Base-by-base conservation (phyloP, 1,140 invertebrate genomes). In the Ganaspis sp. region DNA sequence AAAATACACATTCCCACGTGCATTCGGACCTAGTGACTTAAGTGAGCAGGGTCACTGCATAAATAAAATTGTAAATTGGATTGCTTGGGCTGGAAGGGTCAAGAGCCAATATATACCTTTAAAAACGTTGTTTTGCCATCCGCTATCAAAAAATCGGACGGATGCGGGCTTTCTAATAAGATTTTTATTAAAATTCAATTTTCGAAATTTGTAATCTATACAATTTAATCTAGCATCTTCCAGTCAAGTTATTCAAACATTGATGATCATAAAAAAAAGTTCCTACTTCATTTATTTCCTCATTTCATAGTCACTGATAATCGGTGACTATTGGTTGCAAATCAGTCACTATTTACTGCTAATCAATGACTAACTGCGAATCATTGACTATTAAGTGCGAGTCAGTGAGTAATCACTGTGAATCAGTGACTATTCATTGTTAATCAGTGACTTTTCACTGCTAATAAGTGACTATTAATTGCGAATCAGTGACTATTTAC, bases 1-100 rank as follows among this genome's bases (percentile, higher is more conserved):
- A 80, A 78, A 77, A 70, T 80, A 79, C 76, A 79, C 78, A 83
- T 64, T 29, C 54, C 23, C 54, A 83, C 81, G 75, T 73, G 49
- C 78, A 83, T 80, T 77, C 73, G 42, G 21, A 29, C 15, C 81
- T 78, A 37, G 81, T 76, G 72, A 75, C 74, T 83, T 77, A 83
- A 83, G 75, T 77, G 76, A 80, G 78, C 70, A 78, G 81, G 81
- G 81, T 83, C 81, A 83, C 73, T 80, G 81, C 78, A 83, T 83
- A 83, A 77, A 80, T 83, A 78, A 83, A 83, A 75, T 80, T 83
- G 78, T 83, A 83, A 83, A 80, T 83, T 64, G 70, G 64, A 19
- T 78, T 42, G 72, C 72, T 75, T 77, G 75, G 81, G 78, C 73
- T 79, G 74, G 45, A 80, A 83, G 80, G 81, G 80, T 83, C 81